Base-by-base conservation (phyloP, 1,140 invertebrate species). In the Agraylea sexmaculata region DNA sequence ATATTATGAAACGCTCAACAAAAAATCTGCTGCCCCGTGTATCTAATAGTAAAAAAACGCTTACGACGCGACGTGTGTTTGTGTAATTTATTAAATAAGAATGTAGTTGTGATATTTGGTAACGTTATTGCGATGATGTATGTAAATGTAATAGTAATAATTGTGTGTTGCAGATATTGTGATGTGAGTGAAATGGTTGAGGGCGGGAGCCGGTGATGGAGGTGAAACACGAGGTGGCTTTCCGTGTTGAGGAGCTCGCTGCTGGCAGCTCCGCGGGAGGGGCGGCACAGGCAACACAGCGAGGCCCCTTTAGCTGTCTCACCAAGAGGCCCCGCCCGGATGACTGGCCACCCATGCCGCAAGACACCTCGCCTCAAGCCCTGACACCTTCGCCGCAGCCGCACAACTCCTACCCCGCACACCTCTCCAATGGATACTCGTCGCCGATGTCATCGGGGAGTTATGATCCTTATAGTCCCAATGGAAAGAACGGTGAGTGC, bases 401-500 rank as follows among this genome's bases (percentile, higher is more conserved):
- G 6, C 65, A 69, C 36, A 53, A 64, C 30, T 66, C 72, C 49
- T 60, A 66, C 31, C 73, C 69, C 46, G 64, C 69, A 13, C 66
- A 73, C 46, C 72, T 71, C 53, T 82, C 75, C 47, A 83, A 85
- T 51, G 82, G 82, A 13, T 85, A 85, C 54, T 78, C 81, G n/a
- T 85, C 82, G 44, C 81, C 81, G 1, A 75, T 85, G 68, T 83
- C 80, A 18, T 80, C 80, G 1, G 74, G 80, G 52, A 86, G 83
- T 70, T 87, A 86, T 62, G 83, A 85, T 52, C 80, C 83, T 2
- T 87, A 86, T 59, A 85, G 82, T 68, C 83, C 83, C 28, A 86
- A 83, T 63, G 81, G 81, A 55, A 86, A 85, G 74, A 75, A 81
- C 72, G 80, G 83, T 84, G 48, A 77, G 80, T 73, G n/a, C n/a